Conservation (phyloP, 2,113 vertebrate genomes). For the Chiloscyllium plagiosum region DNA sequence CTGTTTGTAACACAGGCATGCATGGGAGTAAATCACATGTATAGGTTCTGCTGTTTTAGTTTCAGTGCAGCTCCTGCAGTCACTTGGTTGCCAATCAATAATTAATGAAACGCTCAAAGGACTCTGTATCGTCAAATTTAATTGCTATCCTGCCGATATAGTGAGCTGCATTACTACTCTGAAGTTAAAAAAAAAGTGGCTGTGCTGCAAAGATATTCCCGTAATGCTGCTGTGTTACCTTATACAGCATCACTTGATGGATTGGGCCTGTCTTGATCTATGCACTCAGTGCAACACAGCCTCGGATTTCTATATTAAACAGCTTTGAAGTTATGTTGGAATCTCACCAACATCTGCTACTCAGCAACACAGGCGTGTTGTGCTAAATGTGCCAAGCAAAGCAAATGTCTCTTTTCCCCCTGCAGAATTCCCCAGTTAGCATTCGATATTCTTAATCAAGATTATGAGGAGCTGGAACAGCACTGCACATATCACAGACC, state of each 20-base stretch:
- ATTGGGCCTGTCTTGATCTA: background rate
- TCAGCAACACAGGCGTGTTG: background rate
- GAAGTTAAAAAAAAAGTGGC: slow-evolving; percentile 51
- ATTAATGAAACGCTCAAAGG: slow-evolving; percentile 49
- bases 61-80: slow-evolving; percentile 45
- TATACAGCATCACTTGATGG: slow-evolving; percentile 11
- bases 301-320: background rate
- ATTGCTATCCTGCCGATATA: slow-evolving; percentile 55
- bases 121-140: slow-evolving; percentile 47
- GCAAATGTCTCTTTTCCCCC: background rate
- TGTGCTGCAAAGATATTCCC: slow-evolving; percentile 50
- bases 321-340: background rate
- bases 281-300: background rate
- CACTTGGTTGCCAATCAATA: slow-evolving; percentile 45
- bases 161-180: slow-evolving; percentile 51
- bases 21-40: slow-evolving; percentile 49
- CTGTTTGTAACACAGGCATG: slow-evolving; percentile 51
- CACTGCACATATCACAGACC: background rate
- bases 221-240: slow-evolving; percentile 55
- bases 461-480: background rate
- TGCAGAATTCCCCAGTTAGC: background rate
- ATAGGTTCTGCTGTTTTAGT: slow-evolving; percentile 41
- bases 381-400: background rate
- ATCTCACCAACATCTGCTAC: slow-evolving; percentile 8
- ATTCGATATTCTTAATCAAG: slow-evolving; percentile 11